Conservation (phyloP, 2,888 invertebrate species). For the Oasisia sp. region DNA sequence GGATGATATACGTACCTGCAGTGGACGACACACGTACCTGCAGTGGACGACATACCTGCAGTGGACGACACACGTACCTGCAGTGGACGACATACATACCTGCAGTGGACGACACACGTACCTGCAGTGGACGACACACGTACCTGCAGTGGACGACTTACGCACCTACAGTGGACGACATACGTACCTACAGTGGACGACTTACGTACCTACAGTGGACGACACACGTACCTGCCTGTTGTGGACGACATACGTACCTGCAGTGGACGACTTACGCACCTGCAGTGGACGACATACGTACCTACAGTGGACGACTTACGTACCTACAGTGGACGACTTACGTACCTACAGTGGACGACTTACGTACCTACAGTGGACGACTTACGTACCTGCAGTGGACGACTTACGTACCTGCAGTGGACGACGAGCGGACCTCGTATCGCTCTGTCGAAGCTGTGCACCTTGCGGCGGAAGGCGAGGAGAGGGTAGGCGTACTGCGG, state of each 20-base stretch:
- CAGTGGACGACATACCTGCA: conserved; percentile 41
- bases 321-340: conserved; percentile 25
- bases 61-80: no score
- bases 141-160: conserved; percentile 42
- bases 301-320: conserved; percentile 42
- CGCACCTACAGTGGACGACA: conserved; percentile 42
- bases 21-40: conserved; percentile 29
- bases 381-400: conserved; percentile 40
- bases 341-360: conserved; percentile 41
- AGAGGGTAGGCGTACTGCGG: conserved; percentile 36
- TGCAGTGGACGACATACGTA: conserved; percentile 40
- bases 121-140: no score
- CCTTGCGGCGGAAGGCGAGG: conserved; percentile 45
- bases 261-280: conserved; percentile 23
- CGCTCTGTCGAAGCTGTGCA: conserved; percentile 40
- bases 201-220: conserved; percentile 29
- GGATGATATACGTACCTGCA: conserved; percentile 36
- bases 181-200: conserved; percentile 42
- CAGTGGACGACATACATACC: conserved; percentile 41
- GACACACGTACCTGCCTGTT: conserved; percentile 38
- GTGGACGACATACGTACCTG: conserved; percentile 39
- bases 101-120: conserved; percentile 40
- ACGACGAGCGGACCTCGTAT: conserved; percentile 38
- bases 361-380: conserved; percentile 30
- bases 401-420: conserved; percentile 40